Percentiles rank a stretch among this genome's conserved stretches.
phyloP scores from a whole-genome alignment of 2,113 vertebrate species.

The Formicarius rufipectus region DNA sequence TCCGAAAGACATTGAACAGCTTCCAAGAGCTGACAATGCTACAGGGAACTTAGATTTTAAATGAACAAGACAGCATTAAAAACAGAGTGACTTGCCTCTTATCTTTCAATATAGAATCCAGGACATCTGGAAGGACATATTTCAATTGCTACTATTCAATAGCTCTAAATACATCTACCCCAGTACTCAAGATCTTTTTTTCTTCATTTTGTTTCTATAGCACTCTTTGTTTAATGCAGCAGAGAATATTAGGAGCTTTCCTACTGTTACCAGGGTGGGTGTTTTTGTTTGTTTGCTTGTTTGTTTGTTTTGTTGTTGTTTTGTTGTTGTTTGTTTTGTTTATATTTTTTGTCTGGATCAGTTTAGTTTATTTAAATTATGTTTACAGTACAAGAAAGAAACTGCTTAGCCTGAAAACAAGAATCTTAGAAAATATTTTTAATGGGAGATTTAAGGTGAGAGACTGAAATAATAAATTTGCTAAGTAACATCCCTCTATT shows the following conservation, averaged over 20 bases:
- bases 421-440: neutral
- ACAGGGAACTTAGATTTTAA: neutral
- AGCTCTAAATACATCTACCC: neutral
- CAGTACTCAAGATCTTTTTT: neutral
- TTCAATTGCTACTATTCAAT: neutral
- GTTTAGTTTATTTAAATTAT: neutral
- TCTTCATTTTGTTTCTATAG: neutral
- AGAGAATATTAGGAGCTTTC: neutral
- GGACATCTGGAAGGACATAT: neutral
- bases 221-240: neutral
- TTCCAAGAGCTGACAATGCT: neutral
- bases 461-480: neutral
- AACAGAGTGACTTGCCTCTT: neutral
- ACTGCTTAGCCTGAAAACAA: neutral
- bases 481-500: neutral
- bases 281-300: too few relatives aligned
- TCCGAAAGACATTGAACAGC: neutral
- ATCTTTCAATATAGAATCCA: neutral
- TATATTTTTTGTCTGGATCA: neutral
- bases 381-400: neutral
- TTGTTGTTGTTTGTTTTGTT: too few relatives aligned
- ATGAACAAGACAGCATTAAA: rapidly evolving
- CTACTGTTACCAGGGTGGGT: neutral
- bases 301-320: too few relatives aligned
- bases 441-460: neutral